Conservation (phyloP, 2,888 invertebrate genomes). For the Calameuta idolon region DNA sequence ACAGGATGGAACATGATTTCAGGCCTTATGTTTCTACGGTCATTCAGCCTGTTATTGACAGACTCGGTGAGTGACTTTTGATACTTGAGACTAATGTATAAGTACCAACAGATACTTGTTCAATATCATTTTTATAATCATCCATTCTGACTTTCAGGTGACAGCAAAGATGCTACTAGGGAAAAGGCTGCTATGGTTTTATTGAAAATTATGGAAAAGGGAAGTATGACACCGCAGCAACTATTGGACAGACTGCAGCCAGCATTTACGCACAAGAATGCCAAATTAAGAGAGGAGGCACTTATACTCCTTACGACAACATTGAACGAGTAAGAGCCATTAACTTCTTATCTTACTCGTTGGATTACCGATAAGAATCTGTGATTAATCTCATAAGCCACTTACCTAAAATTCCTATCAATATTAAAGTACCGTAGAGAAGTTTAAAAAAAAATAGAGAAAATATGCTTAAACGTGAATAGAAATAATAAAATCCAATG, state of each 20-base stretch:
- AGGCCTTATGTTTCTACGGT: conserved; percentile 87
- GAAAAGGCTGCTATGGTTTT: conserved; percentile 81
- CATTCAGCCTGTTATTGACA: conserved; percentile 85
- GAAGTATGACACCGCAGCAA: conserved; percentile 76
- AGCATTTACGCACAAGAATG: conserved; percentile 88
- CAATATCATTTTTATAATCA: background rate
- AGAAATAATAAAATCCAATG: background rate
- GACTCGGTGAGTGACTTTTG: conserved; percentile 70
- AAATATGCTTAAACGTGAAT: background rate
- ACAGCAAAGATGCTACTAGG: conserved; percentile 75
- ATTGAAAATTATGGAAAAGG: conserved; percentile 79
- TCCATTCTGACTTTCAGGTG: conserved; percentile 64
- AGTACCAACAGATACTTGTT: background rate
- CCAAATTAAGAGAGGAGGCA: conserved; percentile 91
- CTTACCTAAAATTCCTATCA: background rate
- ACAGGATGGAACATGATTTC: conserved; percentile 89
- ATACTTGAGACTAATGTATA: background rate
- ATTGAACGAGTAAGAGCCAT: conserved; percentile 80
- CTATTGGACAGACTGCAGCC: conserved; percentile 79
- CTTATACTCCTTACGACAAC: conserved; percentile 84
- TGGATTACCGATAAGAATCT: background rate
- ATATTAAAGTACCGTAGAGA: too few relatives aligned
- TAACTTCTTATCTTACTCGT: background rate
- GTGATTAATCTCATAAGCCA: background rate
- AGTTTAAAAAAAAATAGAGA: background rate